phyloP scores from a whole-genome alignment of 2,888 invertebrate genomes.

The Idaea biselata region DNA sequence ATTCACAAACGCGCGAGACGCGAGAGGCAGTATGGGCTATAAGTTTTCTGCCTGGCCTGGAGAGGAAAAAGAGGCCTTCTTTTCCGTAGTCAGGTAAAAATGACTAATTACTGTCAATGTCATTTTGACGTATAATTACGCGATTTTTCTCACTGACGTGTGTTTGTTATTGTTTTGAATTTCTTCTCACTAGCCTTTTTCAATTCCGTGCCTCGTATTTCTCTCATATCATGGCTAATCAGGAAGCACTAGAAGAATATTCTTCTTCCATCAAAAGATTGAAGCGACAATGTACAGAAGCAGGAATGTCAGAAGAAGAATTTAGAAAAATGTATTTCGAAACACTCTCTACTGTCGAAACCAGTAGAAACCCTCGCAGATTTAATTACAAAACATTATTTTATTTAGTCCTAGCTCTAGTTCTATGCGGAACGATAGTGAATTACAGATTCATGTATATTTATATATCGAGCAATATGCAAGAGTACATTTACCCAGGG shows the following conservation, averaged over 20 bases:
- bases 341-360: slow-evolving; percentile 62
- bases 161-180: background rate
- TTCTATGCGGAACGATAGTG: slow-evolving; percentile 42
- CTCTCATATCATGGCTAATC: slow-evolving; percentile 34
- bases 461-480: slow-evolving; percentile 85
- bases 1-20: no score
- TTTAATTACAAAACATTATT: background rate
- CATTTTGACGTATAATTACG: background rate
- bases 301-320: slow-evolving; percentile 82
- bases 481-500: slow-evolving; percentile 90
- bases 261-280: slow-evolving; percentile 80
- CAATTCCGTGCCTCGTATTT: background rate
- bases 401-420: slow-evolving; percentile 18
- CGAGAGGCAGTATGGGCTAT: no score
- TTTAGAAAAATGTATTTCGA: slow-evolving; percentile 80
- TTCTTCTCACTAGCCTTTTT: background rate
- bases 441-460: slow-evolving; percentile 84
- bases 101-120: background rate
- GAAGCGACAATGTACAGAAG: slow-evolving; percentile 77
- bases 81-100: no score
- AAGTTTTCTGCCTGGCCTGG: no score
- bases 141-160: background rate
- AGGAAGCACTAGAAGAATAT: slow-evolving; percentile 57
- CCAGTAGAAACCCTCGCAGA: slow-evolving; percentile 11
- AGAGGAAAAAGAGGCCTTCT: no score